Percentiles rank a stretch among this genome's conserved stretches.
These are phyloP conservation scores for Alloplasta piceator DNA, from an alignment of 2,888 invertebrate genomes.

Conservation along the genomic window DNA sequence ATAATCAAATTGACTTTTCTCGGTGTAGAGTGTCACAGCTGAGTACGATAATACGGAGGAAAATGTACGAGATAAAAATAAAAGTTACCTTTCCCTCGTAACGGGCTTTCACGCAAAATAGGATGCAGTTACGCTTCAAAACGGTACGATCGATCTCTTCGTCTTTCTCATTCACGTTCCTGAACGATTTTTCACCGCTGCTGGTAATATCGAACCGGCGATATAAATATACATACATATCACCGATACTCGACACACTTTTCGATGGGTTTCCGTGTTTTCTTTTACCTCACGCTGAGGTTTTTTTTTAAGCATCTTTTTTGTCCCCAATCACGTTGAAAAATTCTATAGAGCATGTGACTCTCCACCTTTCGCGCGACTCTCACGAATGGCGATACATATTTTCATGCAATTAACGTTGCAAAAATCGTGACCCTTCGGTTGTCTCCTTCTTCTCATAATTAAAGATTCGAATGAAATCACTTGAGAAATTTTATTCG, in stretches of 20 bases:
- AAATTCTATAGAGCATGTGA: background rate
- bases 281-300: background rate
- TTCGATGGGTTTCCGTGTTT: constrained; percentile 23
- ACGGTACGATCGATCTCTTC: constrained; percentile 24
- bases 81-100: background rate
- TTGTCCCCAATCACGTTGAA: constrained; percentile 3
- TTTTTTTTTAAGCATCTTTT: background rate
- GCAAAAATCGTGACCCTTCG: too few relatives aligned
- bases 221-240: constrained; percentile 18
- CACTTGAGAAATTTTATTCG: too few relatives aligned
- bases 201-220: constrained; percentile 32
- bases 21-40: background rate
- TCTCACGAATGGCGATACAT: background rate
- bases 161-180: constrained; percentile 29
- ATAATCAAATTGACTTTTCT: too few relatives aligned
- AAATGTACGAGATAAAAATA: background rate
- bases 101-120: background rate
- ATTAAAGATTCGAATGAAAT: too few relatives aligned
- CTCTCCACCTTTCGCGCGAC: background rate
- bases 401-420: too few relatives aligned
- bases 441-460: too few relatives aligned
- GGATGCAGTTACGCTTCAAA: constrained; percentile 16
- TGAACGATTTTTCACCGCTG: constrained; percentile 37
- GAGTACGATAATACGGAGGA: background rate
- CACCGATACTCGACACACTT: constrained; percentile 34